A percentile compares a stretch with the other conserved stretches of the same genome.
Evolutionary conservation across 2,113 vertebrate species (phyloP).

Genomic region (Callospermophilus lateralis): DNA sequence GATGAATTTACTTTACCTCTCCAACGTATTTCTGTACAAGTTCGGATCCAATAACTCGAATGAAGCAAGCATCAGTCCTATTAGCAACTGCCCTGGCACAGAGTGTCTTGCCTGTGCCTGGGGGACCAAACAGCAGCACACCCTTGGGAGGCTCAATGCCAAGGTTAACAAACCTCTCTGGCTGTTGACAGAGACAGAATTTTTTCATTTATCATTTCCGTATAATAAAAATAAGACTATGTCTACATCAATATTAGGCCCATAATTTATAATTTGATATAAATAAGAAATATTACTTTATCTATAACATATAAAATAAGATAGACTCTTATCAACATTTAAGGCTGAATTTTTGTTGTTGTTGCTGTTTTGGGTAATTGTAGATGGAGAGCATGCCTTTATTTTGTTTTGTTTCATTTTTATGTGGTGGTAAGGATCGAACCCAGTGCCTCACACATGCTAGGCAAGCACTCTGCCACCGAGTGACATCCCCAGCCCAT

Average conservation of each 20-base stretch:
- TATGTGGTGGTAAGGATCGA: too few species aligned
- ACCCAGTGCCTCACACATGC: too few species aligned
- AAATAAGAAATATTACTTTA: conserved; percentile 44
- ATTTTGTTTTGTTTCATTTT: too few species aligned
- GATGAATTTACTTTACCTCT: conserved; percentile 90
- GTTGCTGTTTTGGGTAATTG: too few species aligned
- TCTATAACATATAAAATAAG: conserved; percentile 41
- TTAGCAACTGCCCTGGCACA: conserved; percentile 99
- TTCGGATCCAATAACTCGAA: conserved; percentile 98
- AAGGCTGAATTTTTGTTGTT: conserved; percentile 15
- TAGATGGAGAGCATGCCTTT: too few species aligned
- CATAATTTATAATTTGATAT: conserved; percentile 23
- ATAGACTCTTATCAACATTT: neutral
- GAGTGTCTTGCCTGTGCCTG: conserved; percentile 97
- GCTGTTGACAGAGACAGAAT: conserved; percentile 87
- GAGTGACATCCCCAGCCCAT: neutral
- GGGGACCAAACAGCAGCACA: conserved; percentile 97
- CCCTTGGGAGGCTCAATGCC: conserved; percentile 99
- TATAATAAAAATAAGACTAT: conserved; percentile 43
- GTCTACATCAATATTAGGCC: neutral
- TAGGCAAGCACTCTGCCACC: too few species aligned
- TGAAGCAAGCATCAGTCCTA: conserved; percentile 98
- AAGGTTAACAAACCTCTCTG: conserved; percentile 98
- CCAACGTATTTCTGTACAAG: conserved; percentile 99
- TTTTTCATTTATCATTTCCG: conserved; percentile 47